A percentile compares a stretch with the other conserved stretches of the same genome.
Evolutionary conservation across 2,888 invertebrate genomes (phyloP).

Genomic region (Steromphala cineraria): DNA sequence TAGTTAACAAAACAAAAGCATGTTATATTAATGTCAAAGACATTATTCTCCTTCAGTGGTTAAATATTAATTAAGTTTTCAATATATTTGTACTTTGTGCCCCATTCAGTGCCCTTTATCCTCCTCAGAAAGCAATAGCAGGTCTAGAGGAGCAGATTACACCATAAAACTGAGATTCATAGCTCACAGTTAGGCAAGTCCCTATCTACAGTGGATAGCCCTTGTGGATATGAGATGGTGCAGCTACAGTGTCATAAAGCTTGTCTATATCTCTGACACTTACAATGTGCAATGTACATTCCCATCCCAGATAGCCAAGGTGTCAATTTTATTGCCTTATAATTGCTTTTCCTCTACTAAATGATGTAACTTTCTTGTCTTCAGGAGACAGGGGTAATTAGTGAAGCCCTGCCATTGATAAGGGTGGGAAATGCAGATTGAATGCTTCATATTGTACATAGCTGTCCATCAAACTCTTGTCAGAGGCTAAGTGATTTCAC

Average conservation of each 20-base stretch:
- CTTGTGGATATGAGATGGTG: background rate
- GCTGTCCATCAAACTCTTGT: background rate
- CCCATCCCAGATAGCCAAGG: background rate
- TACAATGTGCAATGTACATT: background rate
- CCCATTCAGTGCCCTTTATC: too few species aligned
- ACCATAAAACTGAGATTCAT: conserved; percentile 8
- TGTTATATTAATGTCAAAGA: too few species aligned
- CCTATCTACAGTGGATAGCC: background rate
- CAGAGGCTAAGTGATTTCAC: background rate
- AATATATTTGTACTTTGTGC: too few species aligned
- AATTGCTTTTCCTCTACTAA: conserved; percentile 14
- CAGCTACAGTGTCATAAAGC: background rate
- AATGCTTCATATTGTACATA: conserved; percentile 12
- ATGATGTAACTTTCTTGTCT: conserved; percentile 13
- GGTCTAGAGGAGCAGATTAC: background rate
- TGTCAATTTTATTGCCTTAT: conserved; percentile 8
- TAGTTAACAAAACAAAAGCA: too few species aligned
- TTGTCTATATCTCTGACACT: background rate
- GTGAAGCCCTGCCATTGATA: conserved; percentile 12
- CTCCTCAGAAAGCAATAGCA: background rate
- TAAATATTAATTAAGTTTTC: too few species aligned
- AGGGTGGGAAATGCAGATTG: conserved; percentile 1
- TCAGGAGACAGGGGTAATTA: background rate
- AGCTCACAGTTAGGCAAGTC: background rate
- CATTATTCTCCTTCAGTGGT: too few species aligned